phyloP scores from a whole-genome alignment of 2,113 vertebrate genomes.

The Pimephales promelas region DNA sequence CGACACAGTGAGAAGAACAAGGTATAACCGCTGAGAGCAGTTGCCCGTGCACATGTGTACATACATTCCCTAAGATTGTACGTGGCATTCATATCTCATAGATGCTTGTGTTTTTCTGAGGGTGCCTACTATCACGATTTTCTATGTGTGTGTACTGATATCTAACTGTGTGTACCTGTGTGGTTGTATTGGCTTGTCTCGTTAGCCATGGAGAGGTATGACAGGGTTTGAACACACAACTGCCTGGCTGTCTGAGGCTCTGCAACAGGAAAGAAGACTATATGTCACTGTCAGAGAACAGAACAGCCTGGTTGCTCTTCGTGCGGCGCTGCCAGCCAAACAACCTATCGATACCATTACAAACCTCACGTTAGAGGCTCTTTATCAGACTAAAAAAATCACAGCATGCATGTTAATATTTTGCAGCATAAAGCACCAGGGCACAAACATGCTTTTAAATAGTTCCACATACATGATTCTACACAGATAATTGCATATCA shows the following conservation, averaged over 20 bases:
- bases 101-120: neutral
- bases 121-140: neutral
- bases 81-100: neutral
- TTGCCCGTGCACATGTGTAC: neutral
- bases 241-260: conserved; percentile 3
- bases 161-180: conserved; percentile 5
- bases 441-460: conserved; percentile 10
- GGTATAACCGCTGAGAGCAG: neutral
- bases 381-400: neutral
- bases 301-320: neutral
- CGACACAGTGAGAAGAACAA: neutral
- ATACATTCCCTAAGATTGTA: neutral
- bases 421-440: too few relatives aligned
- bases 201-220: conserved; percentile 12
- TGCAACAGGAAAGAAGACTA: conserved; percentile 6
- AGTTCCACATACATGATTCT: neutral
- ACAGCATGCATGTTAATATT: neutral
- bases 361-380: conserved; percentile 5
- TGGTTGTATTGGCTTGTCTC: conserved; percentile 25
- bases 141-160: neutral
- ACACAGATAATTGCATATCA: conserved; percentile 15
- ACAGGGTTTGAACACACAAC: conserved; percentile 10
- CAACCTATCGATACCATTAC: neutral
- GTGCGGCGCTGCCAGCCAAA: neutral
- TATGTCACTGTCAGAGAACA: conserved; percentile 40